Base-by-base conservation (phyloP, 2,888 invertebrate genomes). In the Danaus chrysippus region DNA sequence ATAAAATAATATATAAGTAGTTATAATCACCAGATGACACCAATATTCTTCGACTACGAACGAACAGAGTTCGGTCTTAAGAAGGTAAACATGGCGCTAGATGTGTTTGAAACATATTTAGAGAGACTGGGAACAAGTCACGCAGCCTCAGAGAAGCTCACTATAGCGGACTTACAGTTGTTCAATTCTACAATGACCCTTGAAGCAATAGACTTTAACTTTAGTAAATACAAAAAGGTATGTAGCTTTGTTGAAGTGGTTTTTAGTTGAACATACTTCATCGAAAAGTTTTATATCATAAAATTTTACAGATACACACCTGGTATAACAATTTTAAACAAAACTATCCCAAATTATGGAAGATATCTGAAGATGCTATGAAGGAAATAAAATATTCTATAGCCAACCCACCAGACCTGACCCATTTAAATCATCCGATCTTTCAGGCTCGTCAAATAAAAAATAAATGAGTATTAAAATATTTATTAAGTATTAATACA, bases 1-100 rank as follows among this genome's bases (percentile, higher is more conserved):
- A n/a, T n/a, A n/a, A n/a, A n/a, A n/a, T n/a, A n/a, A n/a, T n/a
- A n/a, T n/a, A n/a, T n/a, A n/a, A n/a, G n/a, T n/a, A n/a, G n/a
- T n/a, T n/a, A n/a, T n/a, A n/a, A n/a, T n/a, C n/a, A n/a, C n/a
- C 78, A 94, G 94, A 91, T 96, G 92, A 93, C 93, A 0, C 96
- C 96, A 17, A 94, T 95, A 73, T 96, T 95, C 79, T 96, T 94
- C 71, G 95, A 94, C 75, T 96, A 96, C 75, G 83, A 93, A 73
- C 92, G 95, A 61, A 94, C 94, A 0, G 92, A 94, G 0, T 82
- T 93, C 59, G 92, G 93, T 1, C 76, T 94, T 66, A 95, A 95
- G 76, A 95, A 94, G 79, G 91, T 94, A 0, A 91, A 94, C 69
- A 94, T 94, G 66, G 93, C 93, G 0, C 77, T 96, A 56, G 88